Conservation (phyloP, 1,140 invertebrate genomes). For the Leptoteleia sp. region DNA sequence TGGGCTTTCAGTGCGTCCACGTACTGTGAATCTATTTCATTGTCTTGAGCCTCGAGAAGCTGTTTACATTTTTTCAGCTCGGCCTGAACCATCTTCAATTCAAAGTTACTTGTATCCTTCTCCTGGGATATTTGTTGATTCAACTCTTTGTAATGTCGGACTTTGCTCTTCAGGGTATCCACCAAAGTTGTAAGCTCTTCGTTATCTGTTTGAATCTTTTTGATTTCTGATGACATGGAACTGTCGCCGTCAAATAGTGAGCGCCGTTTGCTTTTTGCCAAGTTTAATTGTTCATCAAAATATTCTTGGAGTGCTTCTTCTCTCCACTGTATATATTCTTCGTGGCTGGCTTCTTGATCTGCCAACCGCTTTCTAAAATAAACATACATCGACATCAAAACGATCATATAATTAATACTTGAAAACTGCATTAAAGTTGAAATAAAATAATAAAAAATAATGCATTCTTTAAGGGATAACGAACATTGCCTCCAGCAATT, state of each 20-base stretch:
- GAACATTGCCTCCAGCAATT: too few relatives aligned
- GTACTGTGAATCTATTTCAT: conserved; percentile 61
- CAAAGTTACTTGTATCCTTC: conserved; percentile 70
- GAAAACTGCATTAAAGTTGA: too few relatives aligned
- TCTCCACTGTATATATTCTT: conserved; percentile 72
- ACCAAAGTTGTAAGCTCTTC: conserved; percentile 64
- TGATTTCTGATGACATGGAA: background rate
- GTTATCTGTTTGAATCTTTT: conserved; percentile 70
- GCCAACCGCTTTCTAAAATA: conserved; percentile 69
- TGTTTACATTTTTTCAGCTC: conserved; percentile 70
- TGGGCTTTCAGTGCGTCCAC: conserved; percentile 70
- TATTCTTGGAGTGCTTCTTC: conserved; percentile 70
- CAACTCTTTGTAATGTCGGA: conserved; percentile 65
- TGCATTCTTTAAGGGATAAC: too few relatives aligned
- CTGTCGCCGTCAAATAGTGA: conserved; percentile 47
- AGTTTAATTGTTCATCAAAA: conserved; percentile 72
- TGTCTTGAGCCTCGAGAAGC: conserved; percentile 60
- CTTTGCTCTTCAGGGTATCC: conserved; percentile 63
- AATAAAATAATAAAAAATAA: too few relatives aligned
- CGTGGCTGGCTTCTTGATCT: conserved; percentile 73
- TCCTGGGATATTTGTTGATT: conserved; percentile 68
- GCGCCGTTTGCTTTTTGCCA: conserved; percentile 61
- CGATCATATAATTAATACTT: too few relatives aligned
- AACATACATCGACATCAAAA: too few relatives aligned
- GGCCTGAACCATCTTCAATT: conserved; percentile 67